Percentiles rank a stretch among this genome's conserved stretches.
These are phyloP conservation scores for Aeoliscus strigatus DNA, from an alignment of 2,797 vertebrate species.

Conservation along the genomic window DNA sequence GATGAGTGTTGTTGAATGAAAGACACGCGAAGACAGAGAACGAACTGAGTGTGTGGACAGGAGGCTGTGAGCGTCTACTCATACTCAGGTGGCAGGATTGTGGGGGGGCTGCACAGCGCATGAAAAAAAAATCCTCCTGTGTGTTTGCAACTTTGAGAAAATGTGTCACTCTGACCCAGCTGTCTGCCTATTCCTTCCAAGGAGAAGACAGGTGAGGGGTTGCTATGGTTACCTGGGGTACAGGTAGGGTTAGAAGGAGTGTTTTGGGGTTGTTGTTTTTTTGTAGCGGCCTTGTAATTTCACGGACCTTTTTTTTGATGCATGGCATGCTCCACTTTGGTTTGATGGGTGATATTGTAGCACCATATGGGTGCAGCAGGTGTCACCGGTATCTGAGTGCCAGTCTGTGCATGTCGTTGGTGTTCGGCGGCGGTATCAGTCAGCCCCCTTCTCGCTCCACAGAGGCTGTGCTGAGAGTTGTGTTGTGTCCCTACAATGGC, in stretches of 20 bases:
- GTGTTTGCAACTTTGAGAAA: slow-evolving; percentile 51
- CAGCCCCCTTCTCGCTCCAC: slow-evolving; percentile 40
- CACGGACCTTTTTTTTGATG: slow-evolving; percentile 33
- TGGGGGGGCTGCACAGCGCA: slow-evolving; percentile 22
- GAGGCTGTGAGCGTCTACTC: slow-evolving; percentile 13
- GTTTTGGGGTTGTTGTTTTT: slow-evolving; percentile 20
- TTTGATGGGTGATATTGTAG: slow-evolving; percentile 48
- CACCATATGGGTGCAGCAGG: slow-evolving; percentile 63
- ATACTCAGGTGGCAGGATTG: slow-evolving; percentile 17
- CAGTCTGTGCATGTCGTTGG: slow-evolving; percentile 37
- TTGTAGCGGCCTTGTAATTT: slow-evolving; percentile 38
- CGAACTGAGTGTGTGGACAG: slow-evolving; percentile 12
- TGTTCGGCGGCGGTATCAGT: slow-evolving; percentile 53
- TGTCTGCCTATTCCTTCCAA: slow-evolving; percentile 61
- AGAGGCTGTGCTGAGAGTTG: slow-evolving; percentile 50
- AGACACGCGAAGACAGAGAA: slow-evolving; percentile 11
- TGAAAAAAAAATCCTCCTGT: slow-evolving; percentile 34
- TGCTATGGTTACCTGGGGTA: slow-evolving; percentile 71
- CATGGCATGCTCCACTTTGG: slow-evolving; percentile 47
- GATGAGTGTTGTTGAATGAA: slow-evolving; percentile 28
- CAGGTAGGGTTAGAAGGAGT: slow-evolving; percentile 40
- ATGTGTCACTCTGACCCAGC: slow-evolving; percentile 68
- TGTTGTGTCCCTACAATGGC: slow-evolving; percentile 57
- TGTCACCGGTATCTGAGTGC: slow-evolving; percentile 52
- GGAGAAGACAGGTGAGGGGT: slow-evolving; percentile 68